These are phyloP conservation scores for Dioctria linearis DNA, from an alignment of 2,888 invertebrate species.

Conservation along the genomic window DNA sequence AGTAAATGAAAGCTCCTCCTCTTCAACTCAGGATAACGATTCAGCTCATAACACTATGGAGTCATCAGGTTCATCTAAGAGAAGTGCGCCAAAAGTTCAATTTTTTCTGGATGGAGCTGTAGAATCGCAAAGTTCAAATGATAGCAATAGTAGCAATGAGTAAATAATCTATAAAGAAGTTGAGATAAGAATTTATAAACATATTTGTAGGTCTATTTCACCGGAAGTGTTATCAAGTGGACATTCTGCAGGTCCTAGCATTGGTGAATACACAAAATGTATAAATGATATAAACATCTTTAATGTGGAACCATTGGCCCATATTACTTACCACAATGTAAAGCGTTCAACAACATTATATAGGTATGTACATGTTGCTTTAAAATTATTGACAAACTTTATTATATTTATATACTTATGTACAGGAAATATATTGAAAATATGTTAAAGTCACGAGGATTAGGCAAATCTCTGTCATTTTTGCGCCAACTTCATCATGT, in stretches of 20 bases:
- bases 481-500: conserved; percentile 81
- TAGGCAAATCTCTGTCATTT: conserved; percentile 85
- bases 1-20: conserved; percentile 65
- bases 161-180: conserved; percentile 59
- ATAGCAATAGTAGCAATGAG: conserved; percentile 70
- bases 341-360: conserved; percentile 73
- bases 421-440: conserved; percentile 87
- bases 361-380: conserved; percentile 65
- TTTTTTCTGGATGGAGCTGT: conserved; percentile 67
- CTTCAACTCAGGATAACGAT: conserved; percentile 69
- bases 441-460: conserved; percentile 88
- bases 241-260: conserved; percentile 63
- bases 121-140: conserved; percentile 65
- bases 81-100: conserved; percentile 66
- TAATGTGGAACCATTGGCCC: conserved; percentile 73
- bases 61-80: conserved; percentile 61
- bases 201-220: conserved; percentile 44
- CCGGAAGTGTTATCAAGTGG: conserved; percentile 60
- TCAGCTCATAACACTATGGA: conserved; percentile 67
- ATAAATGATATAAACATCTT: conserved; percentile 71
- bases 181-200: not conserved
- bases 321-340: conserved; percentile 72
- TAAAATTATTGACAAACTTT: not conserved
- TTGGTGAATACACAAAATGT: conserved; percentile 59
- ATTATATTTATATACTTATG: conserved; percentile 11